Percentiles rank a stretch among this genome's conserved stretches.
phyloP scores from a whole-genome alignment of 2,888 invertebrate species.

The Oxyteleia sp. region DNA sequence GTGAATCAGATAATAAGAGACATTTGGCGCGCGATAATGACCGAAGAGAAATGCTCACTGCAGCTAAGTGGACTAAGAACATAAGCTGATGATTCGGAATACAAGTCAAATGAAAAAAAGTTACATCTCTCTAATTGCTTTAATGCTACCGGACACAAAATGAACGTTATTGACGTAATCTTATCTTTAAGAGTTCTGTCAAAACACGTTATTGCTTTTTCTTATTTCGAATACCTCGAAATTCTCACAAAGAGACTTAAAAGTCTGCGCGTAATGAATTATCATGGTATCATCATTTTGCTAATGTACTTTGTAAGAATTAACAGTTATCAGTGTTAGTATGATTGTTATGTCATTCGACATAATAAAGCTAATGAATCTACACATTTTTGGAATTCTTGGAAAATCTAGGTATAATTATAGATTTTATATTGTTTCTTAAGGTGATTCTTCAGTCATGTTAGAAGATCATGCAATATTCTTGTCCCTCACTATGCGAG shows the following conservation, averaged over 20 bases:
- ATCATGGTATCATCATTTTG: constrained; percentile 50
- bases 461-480: too few species aligned
- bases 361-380: too few species aligned
- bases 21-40: constrained; percentile 54
- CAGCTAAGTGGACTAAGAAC: constrained; percentile 62
- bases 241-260: constrained; percentile 41
- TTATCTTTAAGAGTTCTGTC: constrained; percentile 66
- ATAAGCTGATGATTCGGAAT: constrained; percentile 47
- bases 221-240: constrained; percentile 56
- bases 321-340: constrained; percentile 46
- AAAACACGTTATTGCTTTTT: constrained; percentile 67
- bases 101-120: constrained; percentile 38
- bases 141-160: constrained; percentile 68
- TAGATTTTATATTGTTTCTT: too few species aligned
- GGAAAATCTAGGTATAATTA: too few species aligned
- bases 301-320: constrained; percentile 64
- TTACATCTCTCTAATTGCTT: constrained; percentile 65
- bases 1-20: constrained; percentile 54
- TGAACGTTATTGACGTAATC: constrained; percentile 60
- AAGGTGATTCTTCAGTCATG: too few species aligned
- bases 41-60: constrained; percentile 46
- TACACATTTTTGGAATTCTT: too few species aligned
- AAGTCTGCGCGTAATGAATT: constrained; percentile 39
- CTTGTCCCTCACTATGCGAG: too few species aligned
- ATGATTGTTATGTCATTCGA: too few species aligned